A percentile compares a stretch with the other conserved stretches of the same genome.
phyloP scores from a whole-genome alignment of 2,113 vertebrate genomes.

The Guaruba guarouba region DNA sequence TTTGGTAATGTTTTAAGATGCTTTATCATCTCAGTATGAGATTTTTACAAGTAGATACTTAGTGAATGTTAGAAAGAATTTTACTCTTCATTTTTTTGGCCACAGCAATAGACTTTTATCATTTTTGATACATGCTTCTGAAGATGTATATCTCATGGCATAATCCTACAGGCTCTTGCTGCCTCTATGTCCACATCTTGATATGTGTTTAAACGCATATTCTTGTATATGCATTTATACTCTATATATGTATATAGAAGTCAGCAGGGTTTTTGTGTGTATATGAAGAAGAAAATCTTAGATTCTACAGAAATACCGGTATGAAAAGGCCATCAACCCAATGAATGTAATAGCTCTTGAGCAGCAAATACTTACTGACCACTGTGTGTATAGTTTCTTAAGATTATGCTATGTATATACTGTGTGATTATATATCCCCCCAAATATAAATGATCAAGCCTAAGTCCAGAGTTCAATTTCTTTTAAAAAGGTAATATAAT shows the following conservation, averaged over 20 bases:
- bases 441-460: neutral
- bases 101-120: neutral
- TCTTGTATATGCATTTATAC: neutral
- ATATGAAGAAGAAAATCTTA: neutral
- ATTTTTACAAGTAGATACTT: neutral
- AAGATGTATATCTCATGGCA: neutral
- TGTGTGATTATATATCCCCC: neutral
- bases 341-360: neutral
- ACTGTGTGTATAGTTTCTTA: neutral
- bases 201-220: neutral
- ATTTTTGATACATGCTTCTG: neutral
- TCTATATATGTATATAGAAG: neutral
- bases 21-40: neutral
- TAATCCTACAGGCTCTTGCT: neutral
- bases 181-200: neutral
- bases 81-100: neutral
- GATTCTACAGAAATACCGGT: neutral
- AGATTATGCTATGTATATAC: neutral
- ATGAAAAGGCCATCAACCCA: neutral
- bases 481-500: neutral
- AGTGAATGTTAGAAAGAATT: neutral
- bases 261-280: neutral
- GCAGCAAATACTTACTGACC: neutral
- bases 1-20: neutral
- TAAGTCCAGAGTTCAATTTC: neutral